These are phyloP conservation scores for Drosophila busckii DNA, from an alignment of 1,140 invertebrate species.

Conservation along the genomic window DNA sequence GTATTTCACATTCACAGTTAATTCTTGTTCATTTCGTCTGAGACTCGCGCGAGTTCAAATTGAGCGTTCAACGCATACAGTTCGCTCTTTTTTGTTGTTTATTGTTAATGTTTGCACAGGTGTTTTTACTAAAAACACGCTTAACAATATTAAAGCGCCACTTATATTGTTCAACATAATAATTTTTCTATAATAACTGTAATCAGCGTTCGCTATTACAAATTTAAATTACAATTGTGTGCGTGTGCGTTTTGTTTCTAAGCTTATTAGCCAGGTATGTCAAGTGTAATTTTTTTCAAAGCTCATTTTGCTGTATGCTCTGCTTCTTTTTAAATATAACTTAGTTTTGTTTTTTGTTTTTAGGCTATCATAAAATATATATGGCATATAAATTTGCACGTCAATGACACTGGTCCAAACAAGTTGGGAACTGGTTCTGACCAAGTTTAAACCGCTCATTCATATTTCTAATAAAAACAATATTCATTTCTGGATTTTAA, in stretches of 20 bases:
- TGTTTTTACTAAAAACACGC: conserved; percentile 6
- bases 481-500: too few relatives aligned
- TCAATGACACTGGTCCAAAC: conserved; percentile 47
- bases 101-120: conserved; percentile 1
- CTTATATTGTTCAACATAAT: conserved; percentile 4
- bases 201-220: neutral
- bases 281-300: neutral
- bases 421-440: conserved; percentile 53
- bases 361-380: conserved; percentile 25
- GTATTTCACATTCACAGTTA: conserved; percentile 33
- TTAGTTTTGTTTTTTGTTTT: conserved; percentile 9
- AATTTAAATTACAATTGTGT: too few relatives aligned
- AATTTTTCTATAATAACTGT: conserved; percentile 6
- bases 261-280: conserved; percentile 18
- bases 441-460: conserved; percentile 26
- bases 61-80: conserved; percentile 40
- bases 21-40: conserved; percentile 44
- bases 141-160: neutral
- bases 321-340: neutral
- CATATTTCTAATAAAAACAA: conserved; percentile 27
- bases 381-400: conserved; percentile 11
- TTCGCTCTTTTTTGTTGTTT: conserved; percentile 14
- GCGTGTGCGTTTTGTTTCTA: too few relatives aligned
- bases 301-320: neutral
- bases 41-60: conserved; percentile 43